Percentiles rank a stretch among this genome's conserved stretches.
Conservation (phyloP, 2,113 vertebrate genomes). For the Rhinolophus sinicus region DNA sequence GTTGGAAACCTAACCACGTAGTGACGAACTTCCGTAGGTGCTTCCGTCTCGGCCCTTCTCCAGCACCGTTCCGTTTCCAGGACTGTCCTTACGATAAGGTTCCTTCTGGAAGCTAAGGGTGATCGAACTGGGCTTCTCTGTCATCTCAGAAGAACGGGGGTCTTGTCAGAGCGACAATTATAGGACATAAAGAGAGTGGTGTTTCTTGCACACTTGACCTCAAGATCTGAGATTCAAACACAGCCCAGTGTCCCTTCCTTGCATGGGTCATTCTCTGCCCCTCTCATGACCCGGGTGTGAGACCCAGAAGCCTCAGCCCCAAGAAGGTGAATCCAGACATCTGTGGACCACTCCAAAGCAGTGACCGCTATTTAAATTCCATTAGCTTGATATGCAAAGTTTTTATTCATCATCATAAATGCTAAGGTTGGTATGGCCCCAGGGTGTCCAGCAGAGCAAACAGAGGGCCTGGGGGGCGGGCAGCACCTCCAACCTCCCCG, state of each 20-base stretch:
- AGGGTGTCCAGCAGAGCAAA: no score
- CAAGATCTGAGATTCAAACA: background rate
- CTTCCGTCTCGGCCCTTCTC: accelerated
- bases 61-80: no score
- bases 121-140: background rate
- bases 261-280: no score
- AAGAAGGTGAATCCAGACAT: no score
- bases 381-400: background rate
- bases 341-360: accelerated
- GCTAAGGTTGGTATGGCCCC: accelerated
- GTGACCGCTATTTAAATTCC: background rate
- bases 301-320: background rate
- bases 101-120: background rate
- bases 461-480: accelerated
- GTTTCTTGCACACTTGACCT: background rate
- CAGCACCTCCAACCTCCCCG: background rate
- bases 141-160: background rate
- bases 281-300: background rate
- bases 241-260: accelerated
- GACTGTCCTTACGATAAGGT: accelerated
- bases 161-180: background rate
- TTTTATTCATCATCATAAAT: background rate
- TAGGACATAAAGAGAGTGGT: accelerated
- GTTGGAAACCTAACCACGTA: background rate
- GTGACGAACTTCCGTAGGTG: accelerated